A percentile compares a stretch with the other conserved stretches of the same genome.
These are phyloP conservation scores for Philaethria dido DNA, from an alignment of 2,888 invertebrate species.

Conservation along the genomic window DNA sequence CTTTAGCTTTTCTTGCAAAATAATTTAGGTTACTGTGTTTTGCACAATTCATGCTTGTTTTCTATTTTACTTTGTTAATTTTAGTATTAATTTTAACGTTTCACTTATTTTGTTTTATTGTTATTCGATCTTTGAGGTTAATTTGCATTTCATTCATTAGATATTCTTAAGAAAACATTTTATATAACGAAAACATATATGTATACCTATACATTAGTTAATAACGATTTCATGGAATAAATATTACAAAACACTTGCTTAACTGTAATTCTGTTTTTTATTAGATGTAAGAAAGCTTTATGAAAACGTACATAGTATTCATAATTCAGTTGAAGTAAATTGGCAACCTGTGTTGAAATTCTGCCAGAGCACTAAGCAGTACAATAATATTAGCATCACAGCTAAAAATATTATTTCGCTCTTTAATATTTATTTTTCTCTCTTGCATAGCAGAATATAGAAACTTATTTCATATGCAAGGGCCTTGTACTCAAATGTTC, in stretches of 20 bases:
- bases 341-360: constrained; percentile 53
- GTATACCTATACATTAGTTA: too few relatives aligned
- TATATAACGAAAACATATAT: too few relatives aligned
- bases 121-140: background rate
- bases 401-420: constrained; percentile 56
- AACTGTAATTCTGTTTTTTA: background rate
- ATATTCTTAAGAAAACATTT: background rate
- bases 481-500: constrained; percentile 20
- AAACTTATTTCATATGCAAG: constrained; percentile 49
- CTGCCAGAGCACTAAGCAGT: constrained; percentile 52
- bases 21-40: background rate
- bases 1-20: constrained; percentile 20
- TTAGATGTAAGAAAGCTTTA: background rate
- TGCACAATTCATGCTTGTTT: constrained; percentile 5
- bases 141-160: background rate
- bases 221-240: background rate
- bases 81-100: background rate
- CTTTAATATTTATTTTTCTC: constrained; percentile 40
- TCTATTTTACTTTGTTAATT: background rate
- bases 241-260: background rate
- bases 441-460: constrained; percentile 45
- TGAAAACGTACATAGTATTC: constrained; percentile 5
- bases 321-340: constrained; percentile 25
- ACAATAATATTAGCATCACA: constrained; percentile 50
- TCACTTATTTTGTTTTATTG: background rate